phyloP scores from a whole-genome alignment of 1,140 invertebrate genomes.

The Drosophila varians region DNA sequence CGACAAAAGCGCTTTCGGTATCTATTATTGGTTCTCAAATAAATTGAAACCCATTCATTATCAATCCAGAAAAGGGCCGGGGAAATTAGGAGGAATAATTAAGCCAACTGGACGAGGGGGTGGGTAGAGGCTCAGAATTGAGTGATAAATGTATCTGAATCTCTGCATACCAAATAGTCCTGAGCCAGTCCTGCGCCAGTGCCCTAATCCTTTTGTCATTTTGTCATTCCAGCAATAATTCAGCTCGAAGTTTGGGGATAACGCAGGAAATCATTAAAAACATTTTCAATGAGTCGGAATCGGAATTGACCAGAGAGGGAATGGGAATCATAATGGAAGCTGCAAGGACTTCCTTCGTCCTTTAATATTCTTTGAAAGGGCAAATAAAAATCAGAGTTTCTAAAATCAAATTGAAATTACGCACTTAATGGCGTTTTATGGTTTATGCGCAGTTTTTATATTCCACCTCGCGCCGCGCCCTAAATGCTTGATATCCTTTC shows the following conservation, averaged over 20 bases:
- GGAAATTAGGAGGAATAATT: slow-evolving; percentile 30
- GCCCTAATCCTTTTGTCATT: slow-evolving; percentile 19
- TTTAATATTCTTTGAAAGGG: not conserved
- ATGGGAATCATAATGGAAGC: slow-evolving; percentile 6
- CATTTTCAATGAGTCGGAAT: slow-evolving; percentile 26
- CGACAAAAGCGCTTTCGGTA: slow-evolving; percentile 25
- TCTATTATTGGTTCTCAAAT: slow-evolving; percentile 39
- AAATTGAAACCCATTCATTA: slow-evolving; percentile 59
- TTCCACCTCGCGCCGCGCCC: slow-evolving; percentile 38
- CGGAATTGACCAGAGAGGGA: slow-evolving; percentile 16
- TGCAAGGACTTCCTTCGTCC: slow-evolving; percentile 9
- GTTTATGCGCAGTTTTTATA: slow-evolving; percentile 73
- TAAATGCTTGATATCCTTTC: slow-evolving; percentile 6
- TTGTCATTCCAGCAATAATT: slow-evolving; percentile 32
- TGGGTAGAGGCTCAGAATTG: slow-evolving; percentile 15
- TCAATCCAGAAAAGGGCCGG: slow-evolving; percentile 15
- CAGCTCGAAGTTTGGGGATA: slow-evolving; percentile 27
- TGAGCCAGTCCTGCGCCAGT: slow-evolving; percentile 5
- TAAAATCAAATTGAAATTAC: slow-evolving; percentile 79
- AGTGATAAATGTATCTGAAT: slow-evolving; percentile 46
- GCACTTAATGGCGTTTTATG: slow-evolving; percentile 78
- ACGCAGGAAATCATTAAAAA: slow-evolving; percentile 44
- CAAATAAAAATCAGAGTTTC: slow-evolving; percentile 44
- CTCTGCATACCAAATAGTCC: slow-evolving; percentile 29
- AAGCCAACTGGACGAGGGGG: slow-evolving; percentile 3